Evolutionary conservation across 1,140 invertebrate species (phyloP), one percentile per base, ranked within the genome.

Genomic region (Lycorma delicatula): DNA sequence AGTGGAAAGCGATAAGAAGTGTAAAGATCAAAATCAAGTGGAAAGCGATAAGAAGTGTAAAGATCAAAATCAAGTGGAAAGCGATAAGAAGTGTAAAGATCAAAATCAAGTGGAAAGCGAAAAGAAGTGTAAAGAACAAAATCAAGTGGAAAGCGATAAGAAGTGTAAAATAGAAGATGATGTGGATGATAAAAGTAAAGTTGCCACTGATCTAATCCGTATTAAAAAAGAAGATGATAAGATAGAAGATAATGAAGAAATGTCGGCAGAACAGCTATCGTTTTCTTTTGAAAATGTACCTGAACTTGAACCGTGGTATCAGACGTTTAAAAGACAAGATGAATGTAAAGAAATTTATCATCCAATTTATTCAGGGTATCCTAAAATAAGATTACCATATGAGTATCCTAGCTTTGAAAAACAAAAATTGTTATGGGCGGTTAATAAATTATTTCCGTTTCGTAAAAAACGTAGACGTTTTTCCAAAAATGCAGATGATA

Each of bases 211-310:
- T n/a, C n/a, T n/a, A 60, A 74, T 41, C 65, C 60, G 41, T 72
- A 71, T 60, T 63, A 73, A 66, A 13, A 25, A 41, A 44, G 52
- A 44, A 31, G 72, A 72, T 54, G 72, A 71, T 72, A 70, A 74
- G 63, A 68, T 74, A 50, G 72, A 72, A 28, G 47, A n/a, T 11
- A 28, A 25, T 27, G 38, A 54, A n/a, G 13, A 56, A 6, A 25
- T 31, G n/a, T 67, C 69, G 63, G 68, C 71, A 61, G 77, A 78
- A 60, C 75, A 79, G 46, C 75, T 84, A 22, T 79, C 81, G 59
- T 90, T 87, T 67, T 82, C 86, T 0, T 90, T 90, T 66, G 86
- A 90, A 71, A 77, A 73, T 16, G 71, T 87, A 56, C 87, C 87
- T 3, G 73, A 69, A 48, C 80, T 79, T 36, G 86, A 89, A 64